A percentile compares a stretch with the other conserved stretches of the same genome.
Evolutionary conservation across 2,113 vertebrate genomes (phyloP).

Genomic region (Aythya baeri): DNA sequence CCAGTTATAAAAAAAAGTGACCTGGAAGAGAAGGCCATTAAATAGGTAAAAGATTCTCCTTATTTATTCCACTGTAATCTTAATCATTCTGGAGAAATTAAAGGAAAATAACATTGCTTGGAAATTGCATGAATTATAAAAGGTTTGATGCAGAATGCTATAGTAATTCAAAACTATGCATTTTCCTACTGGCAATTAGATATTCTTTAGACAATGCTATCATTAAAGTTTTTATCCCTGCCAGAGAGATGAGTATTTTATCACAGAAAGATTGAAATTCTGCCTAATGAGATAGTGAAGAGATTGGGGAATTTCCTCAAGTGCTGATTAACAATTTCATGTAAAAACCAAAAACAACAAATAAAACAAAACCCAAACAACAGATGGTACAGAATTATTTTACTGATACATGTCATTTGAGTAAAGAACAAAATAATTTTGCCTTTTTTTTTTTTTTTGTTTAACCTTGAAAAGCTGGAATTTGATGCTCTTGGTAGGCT

Average conservation of each 20-base stretch:
- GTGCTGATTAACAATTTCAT: constrained; percentile 65
- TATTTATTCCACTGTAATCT: constrained; percentile 23
- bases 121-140: constrained; percentile 13
- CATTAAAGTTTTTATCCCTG: not conserved
- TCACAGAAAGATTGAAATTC: constrained; percentile 8
- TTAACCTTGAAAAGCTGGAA: not conserved
- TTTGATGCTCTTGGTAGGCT: not conserved
- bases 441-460: constrained; percentile 1
- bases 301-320: constrained; percentile 55
- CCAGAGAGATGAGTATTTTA: constrained; percentile 22
- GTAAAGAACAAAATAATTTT: constrained; percentile 45
- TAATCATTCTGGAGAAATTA: not conserved
- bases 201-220: not conserved
- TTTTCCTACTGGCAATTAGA: constrained; percentile 10
- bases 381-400: constrained; percentile 68
- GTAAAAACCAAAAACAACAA: not conserved
- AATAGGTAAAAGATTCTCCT: constrained; percentile 4
- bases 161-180: not conserved
- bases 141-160: not conserved
- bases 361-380: constrained; percentile 58
- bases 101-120: constrained; percentile 4
- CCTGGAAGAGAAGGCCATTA: not conserved
- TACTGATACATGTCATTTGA: constrained; percentile 32
- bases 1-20: not conserved
- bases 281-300: constrained; percentile 34